phyloP scores from a whole-genome alignment of 2,888 invertebrate species.

The Cordilura impudica region DNA sequence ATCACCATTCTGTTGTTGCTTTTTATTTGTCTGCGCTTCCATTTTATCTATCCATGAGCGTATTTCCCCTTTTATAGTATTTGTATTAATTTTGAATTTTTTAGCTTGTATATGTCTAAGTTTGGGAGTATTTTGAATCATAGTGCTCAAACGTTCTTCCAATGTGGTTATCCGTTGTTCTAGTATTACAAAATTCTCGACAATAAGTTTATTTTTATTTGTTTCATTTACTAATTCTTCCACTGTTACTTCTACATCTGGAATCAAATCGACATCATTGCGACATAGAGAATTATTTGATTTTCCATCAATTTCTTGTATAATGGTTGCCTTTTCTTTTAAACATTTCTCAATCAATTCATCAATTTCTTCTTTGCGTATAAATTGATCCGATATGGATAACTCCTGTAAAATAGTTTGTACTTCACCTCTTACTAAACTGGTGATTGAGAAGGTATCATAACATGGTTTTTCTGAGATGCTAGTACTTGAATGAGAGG shows the following conservation, averaged over 20 bases:
- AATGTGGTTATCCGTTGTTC: slow-evolving; percentile 59
- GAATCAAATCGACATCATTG: slow-evolving; percentile 18
- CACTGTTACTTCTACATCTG: slow-evolving; percentile 58
- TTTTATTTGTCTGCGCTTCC: slow-evolving; percentile 2
- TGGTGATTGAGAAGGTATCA: slow-evolving; percentile 55
- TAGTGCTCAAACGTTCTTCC: slow-evolving; percentile 37
- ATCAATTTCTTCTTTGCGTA: slow-evolving; percentile 60
- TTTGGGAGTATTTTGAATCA: slow-evolving; percentile 56
- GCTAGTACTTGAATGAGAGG: slow-evolving; percentile 56
- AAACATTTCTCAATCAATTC: slow-evolving; percentile 59
- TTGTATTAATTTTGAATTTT: slow-evolving; percentile 59
- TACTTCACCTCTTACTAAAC: slow-evolving; percentile 58
- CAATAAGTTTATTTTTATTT: slow-evolving; percentile 54
- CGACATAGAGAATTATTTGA: neutral
- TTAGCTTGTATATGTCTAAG: slow-evolving; percentile 51
- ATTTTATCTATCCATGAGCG: no score
- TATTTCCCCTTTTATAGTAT: slow-evolving; percentile 44
- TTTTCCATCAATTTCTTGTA: slow-evolving; percentile 34
- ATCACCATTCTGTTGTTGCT: slow-evolving; percentile 22
- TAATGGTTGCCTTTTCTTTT: slow-evolving; percentile 31
- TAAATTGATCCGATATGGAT: slow-evolving; percentile 51
- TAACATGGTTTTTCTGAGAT: slow-evolving; percentile 42
- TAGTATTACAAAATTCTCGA: slow-evolving; percentile 58
- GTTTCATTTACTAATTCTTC: slow-evolving; percentile 55
- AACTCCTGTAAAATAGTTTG: slow-evolving; percentile 56